phyloP scores from a whole-genome alignment of 1,140 invertebrate species.

The Oppia nitens region DNA sequence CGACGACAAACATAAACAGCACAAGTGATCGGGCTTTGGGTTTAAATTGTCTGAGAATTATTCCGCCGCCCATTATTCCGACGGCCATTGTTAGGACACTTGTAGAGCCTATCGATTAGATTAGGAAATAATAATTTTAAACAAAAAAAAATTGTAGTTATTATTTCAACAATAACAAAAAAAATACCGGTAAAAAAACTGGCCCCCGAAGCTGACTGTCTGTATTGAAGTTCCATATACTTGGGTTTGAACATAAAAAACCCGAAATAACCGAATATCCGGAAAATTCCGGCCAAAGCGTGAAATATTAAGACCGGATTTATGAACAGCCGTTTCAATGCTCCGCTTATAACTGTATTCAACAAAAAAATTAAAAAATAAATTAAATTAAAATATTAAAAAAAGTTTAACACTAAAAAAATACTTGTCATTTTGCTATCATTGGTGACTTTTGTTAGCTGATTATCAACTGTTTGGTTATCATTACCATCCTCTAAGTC shows the following conservation, averaged over 20 bases:
- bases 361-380: not conserved
- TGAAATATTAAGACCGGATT: constrained; percentile 50
- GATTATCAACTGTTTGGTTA: not conserved
- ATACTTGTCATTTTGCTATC: not conserved
- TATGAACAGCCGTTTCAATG: constrained; percentile 29
- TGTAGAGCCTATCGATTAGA: constrained; percentile 42
- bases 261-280: constrained; percentile 49
- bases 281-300: constrained; percentile 46
- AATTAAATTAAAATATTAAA: not conserved
- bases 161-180: not conserved
- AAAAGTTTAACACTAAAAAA: constrained; percentile 1
- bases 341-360: constrained; percentile 30
- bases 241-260: constrained; percentile 59
- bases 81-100: constrained; percentile 29
- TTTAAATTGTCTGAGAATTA: constrained; percentile 15
- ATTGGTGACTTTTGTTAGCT: not conserved
- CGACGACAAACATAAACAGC: constrained; percentile 27
- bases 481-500: not conserved
- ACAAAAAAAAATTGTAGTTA: not conserved
- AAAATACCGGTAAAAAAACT: constrained; percentile 29
- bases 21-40: constrained; percentile 13
- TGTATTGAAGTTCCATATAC: constrained; percentile 55
- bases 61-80: constrained; percentile 20
- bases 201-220: constrained; percentile 47
- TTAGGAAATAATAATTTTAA: constrained; percentile 26